Evolutionary conservation across 2,888 invertebrate species (phyloP), one percentile per base, ranked within the genome.

Genomic region (Zygaena filipendulae): DNA sequence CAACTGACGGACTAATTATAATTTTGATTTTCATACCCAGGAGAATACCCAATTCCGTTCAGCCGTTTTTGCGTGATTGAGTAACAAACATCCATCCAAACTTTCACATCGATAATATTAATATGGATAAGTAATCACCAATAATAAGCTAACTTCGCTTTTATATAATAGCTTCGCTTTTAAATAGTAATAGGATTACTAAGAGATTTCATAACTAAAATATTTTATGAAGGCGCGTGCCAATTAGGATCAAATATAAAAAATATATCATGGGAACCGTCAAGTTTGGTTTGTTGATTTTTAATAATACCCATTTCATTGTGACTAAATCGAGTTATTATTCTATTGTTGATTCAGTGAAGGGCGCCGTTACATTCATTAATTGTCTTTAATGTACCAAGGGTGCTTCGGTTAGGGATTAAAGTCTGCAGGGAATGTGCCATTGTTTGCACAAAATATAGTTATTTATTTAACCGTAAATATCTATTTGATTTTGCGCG

Each of bases 351-450:
- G 59, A 63, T 56, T 64, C 52, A 50, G 58, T 59, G 57, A 67
- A 68, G 68, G 70, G 68, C 52, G 57, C 61, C 62, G 59, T 60
- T 60, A 68, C 66, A 67, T 50, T 63, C 74, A 75, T 77, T 75
- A 69, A 74, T 70, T 69, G 71, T 69, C 49, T 55, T 59, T 67
- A 68, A 71, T 64, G 57, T 54, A 52, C 47, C 61, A 59, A 67
- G 70, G 49, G 57, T 49, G 52, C 54, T 50, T 45, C 40, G 44
- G 51, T 42, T 55, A 57, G 62, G 66, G 60, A 59, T 60, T 56
- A 57, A 43, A 46, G 43, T 50, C 55, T 42, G 44, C 39, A 45
- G 68, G 67, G 70, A 54, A 56, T 52, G 43, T 36, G 44, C 52
- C 51, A 61, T 74, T 77, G 71, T 72, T 61, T 57, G 56, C 49